Conservation (phyloP, 1,140 invertebrate species). For the Megathymus violae region DNA sequence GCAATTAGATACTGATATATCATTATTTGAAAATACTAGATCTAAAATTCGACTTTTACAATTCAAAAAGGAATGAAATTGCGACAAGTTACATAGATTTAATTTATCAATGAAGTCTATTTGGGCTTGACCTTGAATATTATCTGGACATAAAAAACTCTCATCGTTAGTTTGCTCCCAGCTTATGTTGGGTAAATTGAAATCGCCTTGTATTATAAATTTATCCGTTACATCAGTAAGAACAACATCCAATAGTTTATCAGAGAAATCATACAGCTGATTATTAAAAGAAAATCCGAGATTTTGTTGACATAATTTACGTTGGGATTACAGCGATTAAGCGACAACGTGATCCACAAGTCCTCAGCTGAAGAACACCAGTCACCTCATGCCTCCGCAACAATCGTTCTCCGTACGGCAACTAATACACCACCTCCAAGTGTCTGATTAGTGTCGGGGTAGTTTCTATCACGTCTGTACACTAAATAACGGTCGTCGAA, state of each 20-base stretch:
- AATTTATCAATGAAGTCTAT: background rate
- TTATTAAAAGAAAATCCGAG: conserved; percentile 31
- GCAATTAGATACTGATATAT: no score
- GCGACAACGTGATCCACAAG: conserved; percentile 32
- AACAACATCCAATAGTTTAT: conserved; percentile 25
- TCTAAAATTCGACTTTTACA: background rate
- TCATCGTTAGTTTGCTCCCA: conserved; percentile 12
- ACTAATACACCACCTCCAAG: conserved; percentile 43
- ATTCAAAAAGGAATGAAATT: no score
- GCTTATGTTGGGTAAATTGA: conserved; percentile 30
- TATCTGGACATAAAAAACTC: no score
- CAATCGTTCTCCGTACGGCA: conserved; percentile 35
- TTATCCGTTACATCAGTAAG: conserved; percentile 12
- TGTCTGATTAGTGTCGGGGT: conserved; percentile 26
- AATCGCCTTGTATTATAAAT: conserved; percentile 36
- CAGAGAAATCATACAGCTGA: conserved; percentile 33
- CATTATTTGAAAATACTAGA: conserved; percentile 1
- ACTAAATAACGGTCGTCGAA: conserved; percentile 38
- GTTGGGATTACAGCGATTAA: conserved; percentile 22
- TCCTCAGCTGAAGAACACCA: conserved; percentile 42
- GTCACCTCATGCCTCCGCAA: background rate
- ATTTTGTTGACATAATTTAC: conserved; percentile 33
- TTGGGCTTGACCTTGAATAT: no score
- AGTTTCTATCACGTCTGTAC: conserved; percentile 43
- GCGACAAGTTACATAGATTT: background rate